Base-by-base conservation (phyloP, 2,888 invertebrate species). In the Patella depressa region DNA sequence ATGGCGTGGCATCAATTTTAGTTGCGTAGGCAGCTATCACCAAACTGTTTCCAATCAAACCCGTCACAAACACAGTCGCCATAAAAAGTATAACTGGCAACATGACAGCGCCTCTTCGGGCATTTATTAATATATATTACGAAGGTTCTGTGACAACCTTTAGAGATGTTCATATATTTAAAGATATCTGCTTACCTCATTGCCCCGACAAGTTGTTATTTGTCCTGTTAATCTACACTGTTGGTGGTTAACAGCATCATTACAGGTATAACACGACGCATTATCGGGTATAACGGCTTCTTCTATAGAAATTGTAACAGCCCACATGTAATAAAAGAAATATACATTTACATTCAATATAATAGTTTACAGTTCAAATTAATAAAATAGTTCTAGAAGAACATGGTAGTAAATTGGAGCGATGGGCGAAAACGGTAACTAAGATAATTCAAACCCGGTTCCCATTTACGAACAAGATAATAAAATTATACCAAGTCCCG, bases 21-120 rank as follows among this genome's bases (percentile, higher is more conserved):
- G 69, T 69, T 0, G 72, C 29, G 71, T 84, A 84, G 4, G 83
- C 80, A 2, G 79, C 15, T 3, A 85, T 71, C 5, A 85, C 84
- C n/a, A 84, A 53, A 2, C 72, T n/a, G 72, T 85, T 85, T 1
- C 85, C 85, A 9, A 82, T 3, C 2, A 78, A 54, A 2, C 84
- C 85, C 12, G 79, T 59, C 1, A 82, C 24, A 75, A 83, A 78
- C 17, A 84, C 76, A 0, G 80, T 19, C 2, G 71, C 24, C 84
- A 85, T 85, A 78, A 84, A 83, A 3, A 76, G n/a, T 17, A 79
- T 76, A 0, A 82, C 80, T 0, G 82, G 82, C 3, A 72, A 15
- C 76, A 79, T 80, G 15, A 77, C 70, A 5, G 12, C 53, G 14
- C 77, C 70, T 34, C 74, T 54, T 9, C 53, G 45, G 17, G 11